Base-by-base conservation (phyloP, 2,113 vertebrate genomes). In the Morone chrysops region DNA sequence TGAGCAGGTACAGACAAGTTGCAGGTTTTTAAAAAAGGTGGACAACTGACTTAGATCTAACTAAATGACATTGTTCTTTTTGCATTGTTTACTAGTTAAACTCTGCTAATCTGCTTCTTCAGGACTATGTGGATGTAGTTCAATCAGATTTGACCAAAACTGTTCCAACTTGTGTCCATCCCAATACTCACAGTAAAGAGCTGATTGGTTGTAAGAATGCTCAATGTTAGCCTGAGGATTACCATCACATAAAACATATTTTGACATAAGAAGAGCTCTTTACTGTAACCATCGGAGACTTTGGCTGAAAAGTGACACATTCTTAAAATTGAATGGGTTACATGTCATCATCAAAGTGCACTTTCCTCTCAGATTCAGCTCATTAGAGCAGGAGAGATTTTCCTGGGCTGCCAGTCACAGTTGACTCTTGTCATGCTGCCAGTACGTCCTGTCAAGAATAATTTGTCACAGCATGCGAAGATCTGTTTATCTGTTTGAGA, bases 371-470 rank as follows among this genome's bases (percentile, higher is more conserved):
- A 47, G 69, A 38, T 31, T 69, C n/a, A 51, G 0, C 53, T 76
- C 59, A 41, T 73, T 76, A 71, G 69, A 72, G 14, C 80, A 47
- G 66, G 5, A 25, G 51, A 70, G 47, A 4, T 47, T 80, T 82
- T 78, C 51, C 56, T 50, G 5, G 41, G 79, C 73, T 72, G 68
- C 66, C 85, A 50, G 57, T 91, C 75, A 74, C 67, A 54, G 61
- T 31, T 66, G 82, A 79, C 77, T 77, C 78, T 54, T 74, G 85
- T 75, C 68, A 79, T 50, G 38, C 80, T 74, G 82, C 59, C 86
- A 76, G 65, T 63, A 8, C 22, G 11, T 76, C 62, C 47, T 74
- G 67, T 83, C 74, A 57, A 5, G 25, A 75, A 11, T 40, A 45
- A 83, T 90, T 88, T 78, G 66, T 75, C 74, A 63, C 66, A 57